Evolutionary conservation across 2,797 vertebrate genomes (phyloP).

Genomic region (Scolopax rusticola): DNA sequence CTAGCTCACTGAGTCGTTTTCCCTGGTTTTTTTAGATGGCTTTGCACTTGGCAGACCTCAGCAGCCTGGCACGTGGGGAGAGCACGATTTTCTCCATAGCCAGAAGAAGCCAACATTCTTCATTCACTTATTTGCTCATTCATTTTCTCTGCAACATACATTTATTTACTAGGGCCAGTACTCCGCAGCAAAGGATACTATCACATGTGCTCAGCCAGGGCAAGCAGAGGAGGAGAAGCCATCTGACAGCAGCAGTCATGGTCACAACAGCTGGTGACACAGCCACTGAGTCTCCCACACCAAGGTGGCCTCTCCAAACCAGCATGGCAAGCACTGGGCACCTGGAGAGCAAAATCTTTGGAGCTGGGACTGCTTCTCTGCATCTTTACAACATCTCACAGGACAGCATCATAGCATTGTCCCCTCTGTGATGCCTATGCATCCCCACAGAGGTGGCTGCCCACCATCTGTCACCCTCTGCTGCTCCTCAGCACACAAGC

Average conservation of each 20-base stretch:
- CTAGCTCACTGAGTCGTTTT: constrained; percentile 70
- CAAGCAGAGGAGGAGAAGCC: neutral
- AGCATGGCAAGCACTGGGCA: rapidly evolving
- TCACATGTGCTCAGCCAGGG: neutral
- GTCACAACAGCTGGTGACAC: neutral
- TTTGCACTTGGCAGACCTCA: constrained; percentile 63
- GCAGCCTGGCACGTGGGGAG: constrained; percentile 13
- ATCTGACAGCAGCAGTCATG: rapidly evolving
- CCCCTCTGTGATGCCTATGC: rapidly evolving
- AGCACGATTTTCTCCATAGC: neutral
- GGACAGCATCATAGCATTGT: neutral
- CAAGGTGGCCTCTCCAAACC: neutral
- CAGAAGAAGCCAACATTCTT: constrained; percentile 50
- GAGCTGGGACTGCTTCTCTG: neutral
- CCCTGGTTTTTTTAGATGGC: neutral
- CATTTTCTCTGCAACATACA: neutral
- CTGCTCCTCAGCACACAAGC: neutral
- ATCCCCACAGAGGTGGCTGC: neutral
- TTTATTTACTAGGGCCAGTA: neutral
- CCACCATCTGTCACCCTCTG: rapidly evolving
- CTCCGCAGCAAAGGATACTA: neutral
- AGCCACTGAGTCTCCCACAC: rapidly evolving
- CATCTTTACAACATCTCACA: neutral
- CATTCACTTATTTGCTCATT: constrained; percentile 1
- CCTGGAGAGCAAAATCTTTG: neutral